Conservation (phyloP, 2,888 invertebrate species). For the Flexamia atlantica region DNA sequence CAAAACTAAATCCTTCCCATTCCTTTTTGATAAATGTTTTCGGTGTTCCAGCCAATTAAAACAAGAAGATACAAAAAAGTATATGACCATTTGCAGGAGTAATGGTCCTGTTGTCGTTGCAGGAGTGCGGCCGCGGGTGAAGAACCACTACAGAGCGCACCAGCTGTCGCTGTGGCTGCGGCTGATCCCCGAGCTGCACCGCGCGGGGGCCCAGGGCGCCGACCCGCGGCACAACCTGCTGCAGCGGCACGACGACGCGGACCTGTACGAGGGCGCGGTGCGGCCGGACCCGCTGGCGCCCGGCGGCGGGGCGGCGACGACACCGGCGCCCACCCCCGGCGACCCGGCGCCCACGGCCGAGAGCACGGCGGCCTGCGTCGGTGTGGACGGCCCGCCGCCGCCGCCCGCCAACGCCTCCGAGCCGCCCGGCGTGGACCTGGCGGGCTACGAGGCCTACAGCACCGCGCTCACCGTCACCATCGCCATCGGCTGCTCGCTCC, state of each 20-base stretch:
- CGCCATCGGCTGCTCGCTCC: constrained; percentile 57
- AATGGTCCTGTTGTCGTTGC: constrained; percentile 72
- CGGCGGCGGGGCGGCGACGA: background rate
- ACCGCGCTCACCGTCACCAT: constrained; percentile 58
- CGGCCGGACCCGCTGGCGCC: constrained; percentile 81
- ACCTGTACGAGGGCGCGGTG: constrained; percentile 92
- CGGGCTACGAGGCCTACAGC: constrained; percentile 54
- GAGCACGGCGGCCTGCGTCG: constrained; percentile 82
- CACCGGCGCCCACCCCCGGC: constrained; percentile 65
- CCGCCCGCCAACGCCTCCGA: constrained; percentile 66
- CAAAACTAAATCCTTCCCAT: too few species aligned
- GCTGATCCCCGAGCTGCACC: constrained; percentile 55
- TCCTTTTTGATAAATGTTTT: too few species aligned
- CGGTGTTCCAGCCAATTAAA: too few species aligned
- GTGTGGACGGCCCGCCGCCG: constrained; percentile 75
- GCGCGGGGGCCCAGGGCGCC: constrained; percentile 88
- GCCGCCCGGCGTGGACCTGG: constrained; percentile 27
- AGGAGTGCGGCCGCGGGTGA: constrained; percentile 94
- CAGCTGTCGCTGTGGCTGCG: constrained; percentile 95
- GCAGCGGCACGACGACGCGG: constrained; percentile 91
- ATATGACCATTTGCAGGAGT: too few species aligned
- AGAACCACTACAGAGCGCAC: constrained; percentile 96
- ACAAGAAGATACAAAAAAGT: too few species aligned
- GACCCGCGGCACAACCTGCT: constrained; percentile 92
- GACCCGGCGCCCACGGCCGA: constrained; percentile 78